Percentiles rank a stretch among this genome's conserved stretches.
Conservation (phyloP, 2,888 invertebrate species). For the Cephonodes hylas region DNA sequence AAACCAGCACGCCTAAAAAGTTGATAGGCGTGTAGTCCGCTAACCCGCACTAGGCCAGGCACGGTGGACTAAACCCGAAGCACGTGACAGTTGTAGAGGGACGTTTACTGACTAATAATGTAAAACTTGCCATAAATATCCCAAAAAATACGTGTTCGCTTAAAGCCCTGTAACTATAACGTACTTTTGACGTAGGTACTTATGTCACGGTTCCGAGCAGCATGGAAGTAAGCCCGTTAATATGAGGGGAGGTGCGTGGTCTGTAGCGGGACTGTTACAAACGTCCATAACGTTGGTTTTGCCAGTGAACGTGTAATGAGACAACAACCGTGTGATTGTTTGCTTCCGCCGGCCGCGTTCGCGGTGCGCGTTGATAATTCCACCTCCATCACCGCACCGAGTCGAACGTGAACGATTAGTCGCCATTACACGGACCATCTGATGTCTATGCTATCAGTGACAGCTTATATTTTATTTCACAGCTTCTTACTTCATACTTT, state of each 20-base stretch:
- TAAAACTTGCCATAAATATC: no score
- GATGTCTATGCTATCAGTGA: not conserved
- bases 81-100: no score
- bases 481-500: no score
- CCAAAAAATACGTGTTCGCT: no score
- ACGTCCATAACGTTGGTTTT: not conserved
- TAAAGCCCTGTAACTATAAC: not conserved
- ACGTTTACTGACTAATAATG: no score
- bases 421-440: not conserved
- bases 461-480: no score
- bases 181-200: not conserved
- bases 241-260: not conserved
- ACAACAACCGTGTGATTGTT: conserved; percentile 7
- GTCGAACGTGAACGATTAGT: not conserved
- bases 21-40: no score
- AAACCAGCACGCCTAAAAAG: no score
- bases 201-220: not conserved
- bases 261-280: not conserved
- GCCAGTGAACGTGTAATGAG: not conserved
- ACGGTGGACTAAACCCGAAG: no score
- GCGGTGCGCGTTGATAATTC: conserved; percentile 1
- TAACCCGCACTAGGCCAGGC: no score
- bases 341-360: not conserved
- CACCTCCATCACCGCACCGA: not conserved
- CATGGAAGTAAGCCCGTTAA: not conserved